These are phyloP conservation scores for Hemichromis elongatus DNA, from an alignment of 2,113 vertebrate genomes.

Conservation along the genomic window DNA sequence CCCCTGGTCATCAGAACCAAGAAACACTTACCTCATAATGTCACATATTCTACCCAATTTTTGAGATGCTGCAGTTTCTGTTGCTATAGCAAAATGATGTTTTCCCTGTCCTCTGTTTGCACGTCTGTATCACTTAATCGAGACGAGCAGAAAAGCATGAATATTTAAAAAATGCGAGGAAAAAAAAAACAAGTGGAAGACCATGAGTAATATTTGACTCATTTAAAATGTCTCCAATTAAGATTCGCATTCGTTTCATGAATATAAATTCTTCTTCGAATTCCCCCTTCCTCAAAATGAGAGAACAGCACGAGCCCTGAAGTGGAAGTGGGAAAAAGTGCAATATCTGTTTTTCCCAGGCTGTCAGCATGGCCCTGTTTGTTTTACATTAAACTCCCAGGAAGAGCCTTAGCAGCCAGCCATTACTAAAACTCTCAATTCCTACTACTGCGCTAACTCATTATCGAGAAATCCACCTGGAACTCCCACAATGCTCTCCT, in stretches of 20 bases:
- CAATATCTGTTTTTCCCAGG: slow-evolving; percentile 66
- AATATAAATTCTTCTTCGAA: slow-evolving; percentile 44
- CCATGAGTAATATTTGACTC: background rate
- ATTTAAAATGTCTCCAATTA: slow-evolving; percentile 32
- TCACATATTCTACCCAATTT: slow-evolving; percentile 10
- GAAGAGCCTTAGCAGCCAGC: slow-evolving; percentile 71
- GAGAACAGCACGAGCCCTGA: slow-evolving; percentile 29
- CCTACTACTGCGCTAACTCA: slow-evolving; percentile 65
- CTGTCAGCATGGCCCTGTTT: slow-evolving; percentile 64
- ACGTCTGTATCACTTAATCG: background rate
- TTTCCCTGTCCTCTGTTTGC: background rate
- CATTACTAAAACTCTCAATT: slow-evolving; percentile 74
- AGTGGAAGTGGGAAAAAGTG: slow-evolving; percentile 41
- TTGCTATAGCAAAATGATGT: background rate
- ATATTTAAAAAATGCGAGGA: background rate
- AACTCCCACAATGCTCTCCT: slow-evolving; percentile 75
- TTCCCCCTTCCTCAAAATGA: slow-evolving; percentile 17
- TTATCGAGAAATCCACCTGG: slow-evolving; percentile 80
- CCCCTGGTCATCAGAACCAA: slow-evolving; percentile 43
- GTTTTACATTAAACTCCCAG: slow-evolving; percentile 74
- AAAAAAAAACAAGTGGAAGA: background rate
- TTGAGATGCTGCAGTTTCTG: background rate
- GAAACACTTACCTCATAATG: slow-evolving; percentile 21
- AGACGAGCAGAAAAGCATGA: background rate
- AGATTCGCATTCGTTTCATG: slow-evolving; percentile 26